These are phyloP conservation scores for Colostygia pectinataria DNA, from an alignment of 2,888 invertebrate species.

Conservation along the genomic window DNA sequence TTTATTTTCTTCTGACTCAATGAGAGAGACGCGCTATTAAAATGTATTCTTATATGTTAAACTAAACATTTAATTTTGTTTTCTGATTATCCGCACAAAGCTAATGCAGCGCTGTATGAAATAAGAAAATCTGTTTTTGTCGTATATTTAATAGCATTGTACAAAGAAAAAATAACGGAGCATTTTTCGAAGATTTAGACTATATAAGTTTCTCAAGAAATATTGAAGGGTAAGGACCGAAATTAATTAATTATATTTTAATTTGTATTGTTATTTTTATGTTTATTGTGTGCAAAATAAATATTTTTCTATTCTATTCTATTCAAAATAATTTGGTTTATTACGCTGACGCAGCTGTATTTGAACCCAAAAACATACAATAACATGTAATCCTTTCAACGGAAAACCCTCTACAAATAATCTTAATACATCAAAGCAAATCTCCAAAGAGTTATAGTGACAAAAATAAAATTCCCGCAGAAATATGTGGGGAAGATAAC, in stretches of 20 bases:
- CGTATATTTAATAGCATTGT: not conserved
- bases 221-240: too few relatives aligned
- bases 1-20: too few relatives aligned
- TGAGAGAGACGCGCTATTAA: not conserved
- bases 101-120: not conserved
- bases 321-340: too few relatives aligned
- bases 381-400: not conserved
- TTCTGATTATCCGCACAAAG: conserved; percentile 6
- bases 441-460: conserved; percentile 24
- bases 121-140: conserved; percentile 7
- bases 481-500: conserved; percentile 39
- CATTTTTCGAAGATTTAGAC: too few relatives aligned
- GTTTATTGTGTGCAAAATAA: too few relatives aligned
- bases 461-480: conserved; percentile 22
- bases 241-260: too few relatives aligned
- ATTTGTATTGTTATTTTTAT: too few relatives aligned
- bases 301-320: too few relatives aligned
- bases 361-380: not conserved
- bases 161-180: conserved; percentile 2
- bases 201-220: too few relatives aligned
- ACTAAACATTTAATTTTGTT: conserved; percentile 1
- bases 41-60: conserved; percentile 4
- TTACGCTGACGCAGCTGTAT: too few relatives aligned
- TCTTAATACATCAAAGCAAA: conserved; percentile 23
- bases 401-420: conserved; percentile 2